Percentiles rank a stretch among this genome's conserved stretches.
Conservation (phyloP, 2,888 invertebrate genomes). For the Leptinotarsa peninsularis region DNA sequence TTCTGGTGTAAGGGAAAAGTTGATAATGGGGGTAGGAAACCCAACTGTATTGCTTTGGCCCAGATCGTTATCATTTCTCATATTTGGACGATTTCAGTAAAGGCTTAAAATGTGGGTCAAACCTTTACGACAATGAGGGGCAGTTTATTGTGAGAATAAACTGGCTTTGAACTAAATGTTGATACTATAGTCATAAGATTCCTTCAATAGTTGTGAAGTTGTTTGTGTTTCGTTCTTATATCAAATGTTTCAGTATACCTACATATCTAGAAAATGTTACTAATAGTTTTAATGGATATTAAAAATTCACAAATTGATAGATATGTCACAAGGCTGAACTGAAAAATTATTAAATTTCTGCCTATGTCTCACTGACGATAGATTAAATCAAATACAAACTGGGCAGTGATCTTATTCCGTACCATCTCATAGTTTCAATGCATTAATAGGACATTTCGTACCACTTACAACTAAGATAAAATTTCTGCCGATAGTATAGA, state of each 20-base stretch:
- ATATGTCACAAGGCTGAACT: constrained; percentile 15
- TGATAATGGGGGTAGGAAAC: no score
- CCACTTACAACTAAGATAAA: constrained; percentile 9
- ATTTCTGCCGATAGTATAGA: constrained; percentile 17
- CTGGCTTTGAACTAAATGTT: no score
- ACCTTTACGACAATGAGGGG: no score
- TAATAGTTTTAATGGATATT: not conserved
- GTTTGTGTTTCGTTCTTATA: constrained; percentile 7
- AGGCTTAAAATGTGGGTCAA: no score
- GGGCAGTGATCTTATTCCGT: constrained; percentile 13
- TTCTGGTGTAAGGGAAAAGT: no score
- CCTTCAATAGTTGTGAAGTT: not conserved
- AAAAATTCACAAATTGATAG: not conserved
- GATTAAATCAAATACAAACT: constrained; percentile 2
- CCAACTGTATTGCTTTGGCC: no score
- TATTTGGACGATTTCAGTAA: no score
- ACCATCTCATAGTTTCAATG: constrained; percentile 11
- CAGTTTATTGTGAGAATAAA: no score
- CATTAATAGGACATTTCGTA: constrained; percentile 6
- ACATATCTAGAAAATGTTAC: not conserved
- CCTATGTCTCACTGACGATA: not conserved
- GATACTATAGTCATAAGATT: no score
- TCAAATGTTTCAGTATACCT: constrained; percentile 4
- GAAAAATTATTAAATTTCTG: constrained; percentile 15
- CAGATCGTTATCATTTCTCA: no score